Evolutionary conservation across 1,140 invertebrate species (phyloP), one percentile per base, ranked within the genome.

Genomic region (Tetranychus urticae): DNA sequence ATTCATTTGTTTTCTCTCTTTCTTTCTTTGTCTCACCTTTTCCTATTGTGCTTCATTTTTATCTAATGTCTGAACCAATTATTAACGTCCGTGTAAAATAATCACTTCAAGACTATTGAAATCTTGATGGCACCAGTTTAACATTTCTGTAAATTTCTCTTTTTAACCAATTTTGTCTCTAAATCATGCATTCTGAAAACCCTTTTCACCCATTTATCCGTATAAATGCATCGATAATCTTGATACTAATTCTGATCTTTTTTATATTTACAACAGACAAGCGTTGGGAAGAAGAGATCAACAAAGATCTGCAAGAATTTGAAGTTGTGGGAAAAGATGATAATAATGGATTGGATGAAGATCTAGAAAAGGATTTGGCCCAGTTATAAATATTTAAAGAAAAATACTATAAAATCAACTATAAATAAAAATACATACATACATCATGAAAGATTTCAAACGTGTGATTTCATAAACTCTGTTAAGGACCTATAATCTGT

Each of bases 251-350:
- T 6, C 10, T 42, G 5, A 42, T 10, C 5, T 42, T 42, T 42
- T 10, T 42, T 10, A 62, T 23, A n/a, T 60, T 46, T 58, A 61
- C 54, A 55, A 45, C 59, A 81, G 83, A 87, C 78, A 85, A 88
- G 75, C 85, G 89, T 76, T 89, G 87, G 86, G 87, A 91, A 76
- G 84, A 85, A 69, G 88, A 91, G 74, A 76, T 91, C 69, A 85
- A 89, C 72, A 84, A 85, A 56, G 87, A 91, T 76, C 77, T 91
- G 64, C 85, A 88, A 73, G 87, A 91, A 70, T 91, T 86, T 72
- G 88, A 92, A 72, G 82, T 91, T 61, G 84, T 90, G 8, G 75
- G 73, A 37, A 80, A 80, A 57, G 70, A 68, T 39, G 66, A 61
- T 54, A 60, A 62, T 36, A 60, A 45, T 34, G 36, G 52, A n/a